Evolutionary conservation across 2,888 invertebrate species (phyloP).

Genomic region (Bruchidius siliquastri): DNA sequence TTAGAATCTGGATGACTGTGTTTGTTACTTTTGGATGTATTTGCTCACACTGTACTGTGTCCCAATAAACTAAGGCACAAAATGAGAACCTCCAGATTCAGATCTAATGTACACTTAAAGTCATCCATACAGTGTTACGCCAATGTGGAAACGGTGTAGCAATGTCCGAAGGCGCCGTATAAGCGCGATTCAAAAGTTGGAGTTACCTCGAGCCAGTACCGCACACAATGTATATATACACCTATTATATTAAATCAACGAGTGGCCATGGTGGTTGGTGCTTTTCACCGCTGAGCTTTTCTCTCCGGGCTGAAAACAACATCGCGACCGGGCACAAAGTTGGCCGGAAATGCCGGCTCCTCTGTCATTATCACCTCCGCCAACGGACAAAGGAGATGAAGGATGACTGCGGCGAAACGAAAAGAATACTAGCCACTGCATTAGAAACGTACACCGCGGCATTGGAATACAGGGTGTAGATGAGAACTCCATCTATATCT

Average conservation of each 20-base stretch:
- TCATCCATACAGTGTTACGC: no score
- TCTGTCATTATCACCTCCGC: conserved; percentile 47
- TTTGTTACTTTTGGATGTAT: no score
- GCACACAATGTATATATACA: conserved; percentile 36
- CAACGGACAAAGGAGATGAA: conserved; percentile 44
- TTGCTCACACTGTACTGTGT: no score
- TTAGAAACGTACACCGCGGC: conserved; percentile 35
- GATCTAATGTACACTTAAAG: no score
- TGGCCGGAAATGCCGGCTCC: conserved; percentile 44
- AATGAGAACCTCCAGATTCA: no score
- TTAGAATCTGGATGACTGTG: no score
- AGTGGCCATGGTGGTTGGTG: conserved; percentile 19
- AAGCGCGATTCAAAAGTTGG: conserved; percentile 39
- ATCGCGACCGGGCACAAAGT: conserved; percentile 40
- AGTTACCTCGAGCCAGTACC: conserved; percentile 38
- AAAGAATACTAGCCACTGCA: conserved; percentile 32
- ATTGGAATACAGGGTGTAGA: background rate
- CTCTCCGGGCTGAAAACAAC: conserved; percentile 31
- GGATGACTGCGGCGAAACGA: conserved; percentile 42
- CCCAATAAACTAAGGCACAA: no score
- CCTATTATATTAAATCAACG: conserved; percentile 46
- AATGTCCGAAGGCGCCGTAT: conserved; percentile 40
- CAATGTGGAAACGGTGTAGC: conserved; percentile 6
- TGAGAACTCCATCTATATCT: no score
- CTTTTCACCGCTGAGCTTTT: conserved; percentile 32